phyloP scores from a whole-genome alignment of 2,888 invertebrate genomes.

The Hyposoter didymator region DNA sequence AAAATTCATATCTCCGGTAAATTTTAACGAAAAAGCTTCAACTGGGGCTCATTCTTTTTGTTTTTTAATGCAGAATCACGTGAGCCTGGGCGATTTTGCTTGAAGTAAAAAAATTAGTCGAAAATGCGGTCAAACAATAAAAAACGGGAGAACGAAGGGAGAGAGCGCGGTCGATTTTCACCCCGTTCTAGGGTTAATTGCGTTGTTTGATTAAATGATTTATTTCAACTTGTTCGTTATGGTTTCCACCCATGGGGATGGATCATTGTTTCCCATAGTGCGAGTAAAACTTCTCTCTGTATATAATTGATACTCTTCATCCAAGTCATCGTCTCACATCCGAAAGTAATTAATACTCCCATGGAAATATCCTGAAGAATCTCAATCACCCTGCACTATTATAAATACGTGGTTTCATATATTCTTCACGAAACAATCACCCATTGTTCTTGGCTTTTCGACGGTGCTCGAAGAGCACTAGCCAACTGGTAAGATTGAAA shows the following conservation, averaged over 20 bases:
- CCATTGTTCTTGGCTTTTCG: slow-evolving; percentile 26
- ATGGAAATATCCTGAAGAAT: slow-evolving; percentile 19
- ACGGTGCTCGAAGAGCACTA: slow-evolving; percentile 1
- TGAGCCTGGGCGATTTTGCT: too few species aligned
- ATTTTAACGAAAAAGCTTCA: too few species aligned
- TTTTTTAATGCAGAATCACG: too few species aligned
- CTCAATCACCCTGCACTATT: slow-evolving; percentile 13
- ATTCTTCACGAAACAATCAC: slow-evolving; percentile 19
- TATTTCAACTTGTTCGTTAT: background rate
- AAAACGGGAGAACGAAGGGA: too few species aligned
- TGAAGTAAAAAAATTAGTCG: too few species aligned
- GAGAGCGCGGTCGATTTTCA: too few species aligned
- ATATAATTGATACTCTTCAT: slow-evolving; percentile 1
- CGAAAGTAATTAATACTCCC: background rate
- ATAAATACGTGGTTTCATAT: background rate
- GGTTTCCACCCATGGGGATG: background rate
- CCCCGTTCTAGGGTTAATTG: background rate
- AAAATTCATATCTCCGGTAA: too few species aligned
- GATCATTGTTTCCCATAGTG: background rate
- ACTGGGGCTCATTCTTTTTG: too few species aligned
- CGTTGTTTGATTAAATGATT: background rate
- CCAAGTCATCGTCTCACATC: slow-evolving; percentile 10
- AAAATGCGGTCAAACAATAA: too few species aligned
- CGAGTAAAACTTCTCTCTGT: background rate
- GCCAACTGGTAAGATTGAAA: slow-evolving; percentile 14